Base-by-base conservation (phyloP, 2,113 vertebrate genomes). In the Tapirus terrestris region DNA sequence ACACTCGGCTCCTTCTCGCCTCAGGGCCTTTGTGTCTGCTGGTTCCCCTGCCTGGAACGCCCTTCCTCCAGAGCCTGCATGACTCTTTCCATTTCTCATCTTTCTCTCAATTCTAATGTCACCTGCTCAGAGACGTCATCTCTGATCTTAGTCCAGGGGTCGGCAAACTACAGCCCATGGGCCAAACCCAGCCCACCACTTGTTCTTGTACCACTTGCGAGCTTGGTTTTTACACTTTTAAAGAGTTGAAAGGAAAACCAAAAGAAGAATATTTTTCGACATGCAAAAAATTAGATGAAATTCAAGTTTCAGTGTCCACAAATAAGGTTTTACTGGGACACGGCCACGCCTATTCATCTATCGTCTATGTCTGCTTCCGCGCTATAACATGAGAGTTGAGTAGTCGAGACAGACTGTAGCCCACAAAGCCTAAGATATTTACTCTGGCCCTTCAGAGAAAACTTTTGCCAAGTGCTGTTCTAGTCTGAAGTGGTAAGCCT, bases 191-290 rank as follows among this genome's bases (percentile, higher is more conserved):
- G 48, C 60, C 39, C 6, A 3, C 4, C 18, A 13, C 25, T 43
- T 84, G 21, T 8, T 91, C 61, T 21, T 60, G 70, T 14, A 29
- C 21, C 33, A 12, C 36, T 56, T 23, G 33, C 1, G 27, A 91
- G 27, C 51, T 85, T 48, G 60, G 58, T 13, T 88, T 92, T 91
- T 58, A 73, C 4, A 58, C 56, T 51, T 73, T 72, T 61, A 23
- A 39, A 43, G 36, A 8, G 8, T 29, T 89, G 77, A 73, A 81
- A 65, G 31, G 29, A 65, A 94, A 89, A 81, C 45, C 18, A 58
- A 81, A 91, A 96, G 36, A 72, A 61, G 10, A 65, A 36, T 33
- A 17, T 56, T 65, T 84, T 53, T 48, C 83, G 70, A 23, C 48
- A 29, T 1, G 2, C 58, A 73, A 85, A 85, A 93, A 80, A 85